Conservation (phyloP, 2,888 invertebrate species). For the Gonocerus acuteangulatus region DNA sequence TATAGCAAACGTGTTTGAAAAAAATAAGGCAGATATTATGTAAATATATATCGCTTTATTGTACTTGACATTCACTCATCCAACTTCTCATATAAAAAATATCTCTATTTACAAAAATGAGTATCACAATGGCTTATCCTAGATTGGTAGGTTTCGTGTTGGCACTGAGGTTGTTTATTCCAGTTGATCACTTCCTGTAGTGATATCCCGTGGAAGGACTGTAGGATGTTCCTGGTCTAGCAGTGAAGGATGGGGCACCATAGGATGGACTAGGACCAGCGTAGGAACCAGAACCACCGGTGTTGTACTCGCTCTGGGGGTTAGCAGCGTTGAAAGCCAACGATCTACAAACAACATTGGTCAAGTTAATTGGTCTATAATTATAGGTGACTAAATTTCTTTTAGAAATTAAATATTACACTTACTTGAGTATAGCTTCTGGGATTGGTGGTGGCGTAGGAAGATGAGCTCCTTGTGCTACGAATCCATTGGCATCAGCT, state of each 20-base stretch:
- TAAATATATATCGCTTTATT: no score
- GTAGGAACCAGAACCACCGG: not conserved
- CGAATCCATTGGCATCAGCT: conserved; percentile 55
- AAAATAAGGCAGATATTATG: no score
- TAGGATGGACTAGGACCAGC: not conserved
- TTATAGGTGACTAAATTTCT: no score
- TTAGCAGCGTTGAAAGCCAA: conserved; percentile 22
- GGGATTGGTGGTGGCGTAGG: conserved; percentile 79
- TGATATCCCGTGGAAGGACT: conserved; percentile 32
- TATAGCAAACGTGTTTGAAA: no score
- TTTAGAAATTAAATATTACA: conserved; percentile 24
- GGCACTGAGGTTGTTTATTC: not conserved
- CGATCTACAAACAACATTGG: not conserved
- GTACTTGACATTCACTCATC: no score
- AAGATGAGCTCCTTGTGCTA: conserved; percentile 58
- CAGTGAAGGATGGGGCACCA: no score
- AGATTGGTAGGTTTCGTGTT: conserved; percentile 6
- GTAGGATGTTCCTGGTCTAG: conserved; percentile 26
- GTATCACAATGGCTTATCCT: conserved; percentile 26
- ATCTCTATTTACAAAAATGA: not conserved
- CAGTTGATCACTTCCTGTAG: conserved; percentile 24
- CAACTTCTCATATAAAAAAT: no score
- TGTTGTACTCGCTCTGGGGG: conserved; percentile 22
- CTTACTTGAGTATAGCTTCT: conserved; percentile 49
- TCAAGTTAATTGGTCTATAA: no score